Evolutionary conservation across 2,113 vertebrate genomes (phyloP).

Genomic region (Balaeniceps rex): DNA sequence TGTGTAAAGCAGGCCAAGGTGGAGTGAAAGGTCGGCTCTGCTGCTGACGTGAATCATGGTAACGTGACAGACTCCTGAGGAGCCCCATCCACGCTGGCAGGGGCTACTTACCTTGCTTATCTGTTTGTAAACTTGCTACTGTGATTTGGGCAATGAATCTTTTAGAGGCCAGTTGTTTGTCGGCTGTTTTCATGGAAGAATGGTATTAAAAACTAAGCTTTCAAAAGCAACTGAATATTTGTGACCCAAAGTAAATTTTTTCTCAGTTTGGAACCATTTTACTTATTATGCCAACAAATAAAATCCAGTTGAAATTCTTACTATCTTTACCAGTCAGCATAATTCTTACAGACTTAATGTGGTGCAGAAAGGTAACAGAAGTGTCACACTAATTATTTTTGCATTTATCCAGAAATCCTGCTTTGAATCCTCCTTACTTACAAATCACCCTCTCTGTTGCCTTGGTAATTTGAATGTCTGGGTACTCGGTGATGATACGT

Average conservation of each 20-base stretch:
- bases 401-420: not conserved
- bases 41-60: not conserved
- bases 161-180: not conserved
- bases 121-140: not conserved
- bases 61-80: not conserved
- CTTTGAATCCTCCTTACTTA: constrained; percentile 27
- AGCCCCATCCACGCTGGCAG: not conserved
- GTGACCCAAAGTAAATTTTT: not conserved
- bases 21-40: not conserved
- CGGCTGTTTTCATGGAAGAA: not conserved
- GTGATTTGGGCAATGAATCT: not conserved
- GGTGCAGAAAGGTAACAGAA: not conserved
- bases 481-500: constrained; percentile 11
- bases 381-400: not conserved
- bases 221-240: not conserved
- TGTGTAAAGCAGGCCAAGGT: not conserved
- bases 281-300: not conserved
- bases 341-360: not conserved
- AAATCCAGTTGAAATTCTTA: not conserved
- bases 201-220: not conserved
- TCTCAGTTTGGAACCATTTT: not conserved
- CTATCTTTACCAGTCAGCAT: not conserved
- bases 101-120: not conserved
- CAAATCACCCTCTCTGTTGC: not conserved
- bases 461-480: constrained; percentile 32